Conservation (phyloP, 2,113 vertebrate genomes). For the Sprattus sprattus region DNA sequence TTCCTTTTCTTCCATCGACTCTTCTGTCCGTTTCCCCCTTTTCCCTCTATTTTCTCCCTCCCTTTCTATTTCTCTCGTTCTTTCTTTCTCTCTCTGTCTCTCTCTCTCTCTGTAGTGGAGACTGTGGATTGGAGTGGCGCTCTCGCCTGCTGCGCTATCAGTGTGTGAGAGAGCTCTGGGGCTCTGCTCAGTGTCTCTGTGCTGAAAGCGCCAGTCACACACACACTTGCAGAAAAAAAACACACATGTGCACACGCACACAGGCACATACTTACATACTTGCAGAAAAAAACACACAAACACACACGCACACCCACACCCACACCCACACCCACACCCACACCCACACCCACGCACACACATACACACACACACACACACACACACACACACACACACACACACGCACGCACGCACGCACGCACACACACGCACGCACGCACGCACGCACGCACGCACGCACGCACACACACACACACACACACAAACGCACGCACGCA, state of each 20-base stretch:
- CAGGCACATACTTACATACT: not conserved
- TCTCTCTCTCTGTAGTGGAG: not conserved
- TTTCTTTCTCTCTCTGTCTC: constrained; percentile 25
- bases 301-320: not conserved
- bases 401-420: not conserved
- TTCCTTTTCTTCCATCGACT: not conserved
- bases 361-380: not conserved
- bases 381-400: not conserved
- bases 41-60: constrained; percentile 24
- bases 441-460: not conserved
- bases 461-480: not conserved
- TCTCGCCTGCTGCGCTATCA: constrained; percentile 58
- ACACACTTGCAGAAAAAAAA: too few relatives aligned
- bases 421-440: not conserved
- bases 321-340: constrained; percentile 10
- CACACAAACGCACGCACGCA: not conserved
- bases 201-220: constrained; percentile 6
- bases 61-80: constrained; percentile 25
- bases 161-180: constrained; percentile 36
- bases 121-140: constrained; percentile 24
- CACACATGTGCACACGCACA: not conserved
- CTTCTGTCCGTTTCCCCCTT: constrained; percentile 12
- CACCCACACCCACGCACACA: too few relatives aligned
- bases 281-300: not conserved
- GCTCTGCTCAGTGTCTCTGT: constrained; percentile 44